Conservation (phyloP, 2,888 invertebrate species). For the Bembecia ichneumoniformis region DNA sequence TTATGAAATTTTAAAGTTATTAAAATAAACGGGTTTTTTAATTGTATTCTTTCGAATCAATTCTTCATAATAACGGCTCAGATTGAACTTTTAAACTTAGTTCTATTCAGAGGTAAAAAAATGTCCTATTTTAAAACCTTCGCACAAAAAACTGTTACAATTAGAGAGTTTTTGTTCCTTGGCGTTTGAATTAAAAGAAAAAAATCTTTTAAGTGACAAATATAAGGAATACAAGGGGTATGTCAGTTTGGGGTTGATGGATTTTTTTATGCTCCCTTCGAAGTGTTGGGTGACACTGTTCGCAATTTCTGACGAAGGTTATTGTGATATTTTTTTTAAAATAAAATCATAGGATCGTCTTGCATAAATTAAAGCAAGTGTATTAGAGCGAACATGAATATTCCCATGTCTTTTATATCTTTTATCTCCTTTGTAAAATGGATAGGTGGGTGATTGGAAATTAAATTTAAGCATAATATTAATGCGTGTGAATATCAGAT, state of each 20-base stretch:
- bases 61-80: conserved; percentile 16
- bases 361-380: conserved; percentile 65
- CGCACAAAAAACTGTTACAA: conserved; percentile 64
- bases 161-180: conserved; percentile 66
- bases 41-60: conserved; percentile 4
- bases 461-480: conserved; percentile 21
- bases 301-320: conserved; percentile 61
- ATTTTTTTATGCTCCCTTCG: conserved; percentile 40
- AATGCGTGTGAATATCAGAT: conserved; percentile 6
- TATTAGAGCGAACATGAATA: conserved; percentile 56
- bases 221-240: conserved; percentile 54
- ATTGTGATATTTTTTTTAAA: conserved; percentile 41
- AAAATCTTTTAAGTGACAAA: conserved; percentile 59
- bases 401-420: conserved; percentile 40
- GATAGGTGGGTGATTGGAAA: conserved; percentile 18
- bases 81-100: conserved; percentile 14
- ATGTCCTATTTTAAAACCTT: conserved; percentile 66
- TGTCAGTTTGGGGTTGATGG: conserved; percentile 60
- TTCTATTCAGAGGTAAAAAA: conserved; percentile 29
- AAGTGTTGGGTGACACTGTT: conserved; percentile 65
- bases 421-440: conserved; percentile 4
- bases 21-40: too few relatives aligned
- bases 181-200: conserved; percentile 44
- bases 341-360: conserved; percentile 48
- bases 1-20: too few relatives aligned